These are phyloP conservation scores for Hydrocynus forskahlii DNA, from an alignment of 2,797 vertebrate genomes.

Conservation along the genomic window DNA sequence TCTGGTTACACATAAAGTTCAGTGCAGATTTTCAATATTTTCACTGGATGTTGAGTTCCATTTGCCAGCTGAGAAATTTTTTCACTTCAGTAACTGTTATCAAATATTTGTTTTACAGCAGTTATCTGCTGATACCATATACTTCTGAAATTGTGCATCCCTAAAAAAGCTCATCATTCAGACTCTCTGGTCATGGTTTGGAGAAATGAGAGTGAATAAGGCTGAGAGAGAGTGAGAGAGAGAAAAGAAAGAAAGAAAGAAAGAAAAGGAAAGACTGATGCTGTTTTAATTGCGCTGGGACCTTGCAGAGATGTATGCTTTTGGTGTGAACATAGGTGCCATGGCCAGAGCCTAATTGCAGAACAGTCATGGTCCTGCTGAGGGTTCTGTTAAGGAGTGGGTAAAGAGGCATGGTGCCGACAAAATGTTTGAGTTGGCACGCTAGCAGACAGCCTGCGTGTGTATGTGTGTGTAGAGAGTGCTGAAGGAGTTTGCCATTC, in stretches of 20 bases:
- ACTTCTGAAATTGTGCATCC: no score
- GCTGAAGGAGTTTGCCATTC: conserved; percentile 29
- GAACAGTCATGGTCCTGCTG: conserved; percentile 49
- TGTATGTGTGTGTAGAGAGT: conserved; percentile 34
- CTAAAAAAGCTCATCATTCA: not conserved
- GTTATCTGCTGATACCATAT: no score
- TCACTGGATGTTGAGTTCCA: no score
- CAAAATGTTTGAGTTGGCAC: conserved; percentile 63
- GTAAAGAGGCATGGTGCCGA: conserved; percentile 37
- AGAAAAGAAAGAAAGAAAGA: not conserved
- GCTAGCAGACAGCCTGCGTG: conserved; percentile 26
- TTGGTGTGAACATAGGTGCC: conserved; percentile 35
- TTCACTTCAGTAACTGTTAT: no score
- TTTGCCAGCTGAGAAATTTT: no score
- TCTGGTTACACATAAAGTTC: no score
- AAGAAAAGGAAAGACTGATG: conserved; percentile 22
- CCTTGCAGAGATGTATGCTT: conserved; percentile 26
- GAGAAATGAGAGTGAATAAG: conserved; percentile 18
- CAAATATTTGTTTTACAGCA: no score
- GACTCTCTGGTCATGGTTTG: not conserved
- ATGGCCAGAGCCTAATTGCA: conserved; percentile 57
- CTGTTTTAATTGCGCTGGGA: conserved; percentile 21
- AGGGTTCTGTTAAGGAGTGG: conserved; percentile 57
- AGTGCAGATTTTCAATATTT: no score
- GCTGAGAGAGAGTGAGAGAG: conserved; percentile 16